Evolutionary conservation across 2,797 vertebrate species (phyloP), one percentile per base, ranked within the genome.

Genomic region (Cyclura pinguis): DNA sequence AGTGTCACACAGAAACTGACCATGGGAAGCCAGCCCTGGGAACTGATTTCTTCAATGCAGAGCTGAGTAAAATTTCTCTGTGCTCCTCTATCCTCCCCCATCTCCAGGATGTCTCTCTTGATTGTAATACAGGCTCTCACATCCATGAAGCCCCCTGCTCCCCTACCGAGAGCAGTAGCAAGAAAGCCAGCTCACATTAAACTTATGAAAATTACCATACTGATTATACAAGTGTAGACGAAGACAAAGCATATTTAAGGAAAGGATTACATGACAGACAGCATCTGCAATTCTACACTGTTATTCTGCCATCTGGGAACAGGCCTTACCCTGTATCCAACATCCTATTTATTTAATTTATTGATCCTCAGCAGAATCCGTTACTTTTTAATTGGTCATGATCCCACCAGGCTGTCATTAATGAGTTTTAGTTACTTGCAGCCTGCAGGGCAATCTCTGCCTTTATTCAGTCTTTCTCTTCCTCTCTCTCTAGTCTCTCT

Each of bases 151-250:
- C 22, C 27, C 59, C 52, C 0, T 29, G 86, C 47, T 85, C 86
- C 73, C 35, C 59, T 42, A 57, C 85, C 55, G 80, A 89, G 35
- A 62, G 35, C 42, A 74, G 38, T 64, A 59, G 32, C 0, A 74
- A 69, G 29, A 80, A 47, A 47, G 77, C 80, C 80, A 4, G 0
- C 27, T 0, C 52, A 74, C 42, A 24, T 52, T 6, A 62, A 87
- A 64, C 59, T 16, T 4, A 16, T 35, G 87, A 93, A 90, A 91
- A 92, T 85, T 87, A 92, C 93, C 91, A 78, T 29, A 82, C 0
- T 0, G 1, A 14, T 35, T 72, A 84, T 86, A 77, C 0, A 77
- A 78, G 67, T 12, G 47, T 32, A 38, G 42, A 76, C 22, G 86
- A 88, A 64, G 89, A 67, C 64, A 88, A 52, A 35, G 22, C 69